These are phyloP conservation scores for Littorina saxatilis DNA, from an alignment of 1,140 invertebrate genomes.

Conservation along the genomic window DNA sequence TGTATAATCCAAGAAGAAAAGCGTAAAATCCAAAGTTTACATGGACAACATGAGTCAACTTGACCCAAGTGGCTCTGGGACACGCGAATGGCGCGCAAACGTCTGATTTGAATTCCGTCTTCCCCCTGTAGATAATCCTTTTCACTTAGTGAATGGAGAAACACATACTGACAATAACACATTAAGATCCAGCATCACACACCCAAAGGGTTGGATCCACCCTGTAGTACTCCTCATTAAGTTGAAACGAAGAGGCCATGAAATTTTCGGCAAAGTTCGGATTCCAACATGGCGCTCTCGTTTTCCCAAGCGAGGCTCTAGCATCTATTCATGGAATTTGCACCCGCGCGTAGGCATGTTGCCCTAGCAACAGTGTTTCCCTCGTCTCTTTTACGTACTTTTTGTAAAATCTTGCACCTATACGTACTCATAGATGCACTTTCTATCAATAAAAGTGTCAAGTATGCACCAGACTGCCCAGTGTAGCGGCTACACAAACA, in stretches of 20 bases:
- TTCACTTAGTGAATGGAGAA: conserved; percentile 21
- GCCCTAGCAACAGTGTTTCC: conserved; percentile 42
- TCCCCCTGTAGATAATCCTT: conserved; percentile 29
- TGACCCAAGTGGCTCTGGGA: conserved; percentile 37
- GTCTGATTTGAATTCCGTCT: conserved; percentile 41
- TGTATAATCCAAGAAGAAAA: conserved; percentile 25
- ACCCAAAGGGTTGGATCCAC: conserved; percentile 17
- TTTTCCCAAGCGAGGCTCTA: conserved; percentile 39
- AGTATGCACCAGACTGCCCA: neutral
- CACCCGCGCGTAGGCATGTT: conserved; percentile 42
- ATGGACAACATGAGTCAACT: conserved; percentile 39
- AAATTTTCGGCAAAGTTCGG: conserved; percentile 43
- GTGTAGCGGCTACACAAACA: neutral
- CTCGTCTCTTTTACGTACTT: conserved; percentile 10
- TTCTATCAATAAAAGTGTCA: neutral
- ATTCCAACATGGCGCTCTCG: conserved; percentile 40
- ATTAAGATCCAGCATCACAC: conserved; percentile 28
- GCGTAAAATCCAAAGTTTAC: conserved; percentile 39
- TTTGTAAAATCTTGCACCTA: conserved; percentile 3
- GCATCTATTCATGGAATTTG: conserved; percentile 43
- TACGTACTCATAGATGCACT: neutral
- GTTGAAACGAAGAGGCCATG: conserved; percentile 38
- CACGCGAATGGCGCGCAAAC: conserved; percentile 40
- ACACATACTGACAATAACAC: conserved; percentile 13
- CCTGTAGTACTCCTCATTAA: conserved; percentile 31